These are phyloP conservation scores for Hydra vulgaris DNA, from an alignment of 30 jellyfish, hydroid and myxozoan genomes.

Conservation along the genomic window DNA sequence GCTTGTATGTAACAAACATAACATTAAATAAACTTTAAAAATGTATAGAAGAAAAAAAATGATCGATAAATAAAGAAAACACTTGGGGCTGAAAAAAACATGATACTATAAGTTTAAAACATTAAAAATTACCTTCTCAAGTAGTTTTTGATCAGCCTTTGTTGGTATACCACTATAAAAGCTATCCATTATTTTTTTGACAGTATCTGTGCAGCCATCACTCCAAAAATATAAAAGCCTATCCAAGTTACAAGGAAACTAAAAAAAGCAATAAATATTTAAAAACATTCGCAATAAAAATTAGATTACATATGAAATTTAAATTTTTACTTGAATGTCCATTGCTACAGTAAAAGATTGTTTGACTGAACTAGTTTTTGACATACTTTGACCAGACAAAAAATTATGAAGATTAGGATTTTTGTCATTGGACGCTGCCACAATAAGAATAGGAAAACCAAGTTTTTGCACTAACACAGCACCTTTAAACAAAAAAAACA, in stretches of 20 bases:
- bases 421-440: neutral
- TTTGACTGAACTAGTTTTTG: neutral
- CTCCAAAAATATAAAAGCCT: slow-evolving; percentile 15
- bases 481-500: neutral
- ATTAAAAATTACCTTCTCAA: neutral
- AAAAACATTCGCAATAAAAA: neutral
- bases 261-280: neutral
- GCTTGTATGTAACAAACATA: too few relatives aligned
- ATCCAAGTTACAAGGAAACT: slow-evolving; percentile 17
- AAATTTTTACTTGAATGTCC: slow-evolving; percentile 12
- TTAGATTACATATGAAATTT: too few relatives aligned
- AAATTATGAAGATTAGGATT: neutral
- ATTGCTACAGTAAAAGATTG: slow-evolving; percentile 15
- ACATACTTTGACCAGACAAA: neutral
- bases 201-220: slow-evolving; percentile 5
- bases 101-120: too few relatives aligned
- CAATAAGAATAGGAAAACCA: slow-evolving; percentile 6
- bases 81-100: too few relatives aligned
- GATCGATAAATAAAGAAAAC: too few relatives aligned
- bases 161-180: neutral
- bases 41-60: too few relatives aligned
- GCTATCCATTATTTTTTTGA: neutral
- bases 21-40: too few relatives aligned
- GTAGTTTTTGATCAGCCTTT: neutral
- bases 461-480: slow-evolving; percentile 18